Conservation (phyloP, 2,797 vertebrate species). For the Rousettus madagascariensis region DNA sequence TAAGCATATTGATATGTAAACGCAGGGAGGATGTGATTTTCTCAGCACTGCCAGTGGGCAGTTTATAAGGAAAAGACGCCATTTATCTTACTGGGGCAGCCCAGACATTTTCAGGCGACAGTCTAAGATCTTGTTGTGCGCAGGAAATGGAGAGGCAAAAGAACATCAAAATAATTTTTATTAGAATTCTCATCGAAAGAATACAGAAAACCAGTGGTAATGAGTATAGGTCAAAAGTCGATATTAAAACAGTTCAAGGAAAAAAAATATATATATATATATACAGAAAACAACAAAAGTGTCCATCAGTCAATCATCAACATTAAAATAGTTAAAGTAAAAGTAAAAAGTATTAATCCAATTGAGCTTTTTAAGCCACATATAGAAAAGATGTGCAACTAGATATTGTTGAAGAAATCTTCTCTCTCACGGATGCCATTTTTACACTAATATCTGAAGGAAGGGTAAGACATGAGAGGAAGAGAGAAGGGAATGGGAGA, state of each 20-base stretch:
- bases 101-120: neutral
- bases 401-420: conserved; percentile 55
- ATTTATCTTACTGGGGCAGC: neutral
- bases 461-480: neutral
- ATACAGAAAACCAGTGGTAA: conserved; percentile 67
- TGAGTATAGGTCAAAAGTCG: conserved; percentile 43
- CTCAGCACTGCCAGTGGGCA: neutral
- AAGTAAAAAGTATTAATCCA: conserved; percentile 22
- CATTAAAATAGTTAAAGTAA: conserved; percentile 56
- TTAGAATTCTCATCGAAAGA: conserved; percentile 74
- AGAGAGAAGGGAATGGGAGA: neutral
- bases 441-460: conserved; percentile 66
- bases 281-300: conserved; percentile 46
- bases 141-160: conserved; percentile 76
- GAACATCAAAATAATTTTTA: conserved; percentile 78
- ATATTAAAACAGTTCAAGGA: conserved; percentile 63
- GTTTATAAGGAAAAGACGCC: neutral
- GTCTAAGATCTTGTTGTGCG: neutral
- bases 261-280: neutral
- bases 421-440: conserved; percentile 54
- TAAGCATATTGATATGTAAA: neutral
- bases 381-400: conserved; percentile 40
- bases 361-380: neutral
- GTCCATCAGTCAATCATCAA: neutral
- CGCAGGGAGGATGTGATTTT: neutral